Conservation (phyloP, 1,140 invertebrate genomes). For the Fopius arisanus region DNA sequence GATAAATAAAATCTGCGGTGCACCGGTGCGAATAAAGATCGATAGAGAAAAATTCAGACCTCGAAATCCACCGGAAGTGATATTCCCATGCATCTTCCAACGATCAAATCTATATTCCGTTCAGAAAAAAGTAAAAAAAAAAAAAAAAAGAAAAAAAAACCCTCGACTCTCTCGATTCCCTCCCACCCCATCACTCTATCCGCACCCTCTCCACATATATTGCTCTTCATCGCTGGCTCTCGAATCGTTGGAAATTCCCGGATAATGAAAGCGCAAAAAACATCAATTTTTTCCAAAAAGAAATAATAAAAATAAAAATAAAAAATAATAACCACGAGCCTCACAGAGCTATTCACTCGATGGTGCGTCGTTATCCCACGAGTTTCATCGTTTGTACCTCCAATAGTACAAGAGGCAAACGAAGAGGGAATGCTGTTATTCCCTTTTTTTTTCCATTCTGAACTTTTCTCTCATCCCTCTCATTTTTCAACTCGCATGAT, state of each 20-base stretch:
- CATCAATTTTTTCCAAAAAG: neutral
- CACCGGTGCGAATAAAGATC: neutral
- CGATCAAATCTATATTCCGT: neutral
- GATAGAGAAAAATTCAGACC: neutral
- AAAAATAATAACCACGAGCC: constrained; percentile 13
- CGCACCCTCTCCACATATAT: constrained; percentile 1
- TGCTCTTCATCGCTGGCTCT: constrained; percentile 20
- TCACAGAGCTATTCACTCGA: constrained; percentile 22
- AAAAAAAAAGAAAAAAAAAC: constrained; percentile 17
- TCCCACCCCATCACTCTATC: neutral
- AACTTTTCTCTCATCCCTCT: neutral
- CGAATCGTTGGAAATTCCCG: constrained; percentile 19
- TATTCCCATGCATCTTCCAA: neutral
- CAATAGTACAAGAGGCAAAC: neutral
- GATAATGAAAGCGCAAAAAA: neutral
- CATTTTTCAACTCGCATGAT: neutral
- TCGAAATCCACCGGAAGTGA: neutral
- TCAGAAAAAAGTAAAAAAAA: neutral
- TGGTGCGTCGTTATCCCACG: constrained; percentile 19
- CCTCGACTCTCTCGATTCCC: constrained; percentile 7
- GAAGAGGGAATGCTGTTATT: constrained; percentile 3
- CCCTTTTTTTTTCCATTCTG: constrained; percentile 22
- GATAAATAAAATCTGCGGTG: neutral
- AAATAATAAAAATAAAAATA: constrained; percentile 3
- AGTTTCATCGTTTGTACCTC: constrained; percentile 14